These are phyloP conservation scores for Ectobius pallidus DNA, from an alignment of 2,888 invertebrate genomes.

Conservation along the genomic window DNA sequence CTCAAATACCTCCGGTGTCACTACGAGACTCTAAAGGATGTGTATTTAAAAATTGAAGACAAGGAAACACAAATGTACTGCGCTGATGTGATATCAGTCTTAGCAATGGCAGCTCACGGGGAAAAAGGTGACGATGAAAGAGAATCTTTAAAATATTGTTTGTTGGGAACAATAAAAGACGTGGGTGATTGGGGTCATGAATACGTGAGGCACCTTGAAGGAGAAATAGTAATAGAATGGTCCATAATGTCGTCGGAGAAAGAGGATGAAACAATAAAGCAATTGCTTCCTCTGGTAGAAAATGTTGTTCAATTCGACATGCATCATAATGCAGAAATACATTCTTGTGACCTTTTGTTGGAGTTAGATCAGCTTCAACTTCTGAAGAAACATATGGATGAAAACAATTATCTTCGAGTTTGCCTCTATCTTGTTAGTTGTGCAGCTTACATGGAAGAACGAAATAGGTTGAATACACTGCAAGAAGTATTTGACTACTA, in stretches of 20 bases:
- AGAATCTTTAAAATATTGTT: slow-evolving; percentile 91
- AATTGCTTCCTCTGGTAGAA: slow-evolving; percentile 77
- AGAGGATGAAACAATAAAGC: slow-evolving; percentile 50
- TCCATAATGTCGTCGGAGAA: slow-evolving; percentile 55
- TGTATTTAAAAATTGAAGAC: slow-evolving; percentile 83
- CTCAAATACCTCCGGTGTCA: neutral
- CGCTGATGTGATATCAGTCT: slow-evolving; percentile 96
- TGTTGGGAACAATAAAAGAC: slow-evolving; percentile 79
- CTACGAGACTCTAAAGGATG: slow-evolving; percentile 54
- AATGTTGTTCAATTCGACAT: slow-evolving; percentile 95
- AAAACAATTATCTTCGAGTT: slow-evolving; percentile 63
- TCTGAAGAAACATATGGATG: slow-evolving; percentile 85
- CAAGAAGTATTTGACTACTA: slow-evolving; percentile 85
- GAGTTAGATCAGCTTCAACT: slow-evolving; percentile 93
- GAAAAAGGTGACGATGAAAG: slow-evolving; percentile 54
- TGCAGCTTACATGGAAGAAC: slow-evolving; percentile 94
- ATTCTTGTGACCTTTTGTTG: slow-evolving; percentile 97
- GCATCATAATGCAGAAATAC: slow-evolving; percentile 97
- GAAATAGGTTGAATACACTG: slow-evolving; percentile 85
- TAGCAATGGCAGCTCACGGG: slow-evolving; percentile 77
- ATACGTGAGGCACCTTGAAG: slow-evolving; percentile 86
- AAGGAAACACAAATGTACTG: slow-evolving; percentile 81
- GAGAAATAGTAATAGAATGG: slow-evolving; percentile 89
- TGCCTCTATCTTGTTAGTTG: slow-evolving; percentile 64
- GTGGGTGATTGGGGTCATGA: slow-evolving; percentile 99